Conservation (phyloP, 2,888 invertebrate species). For the Tenthredo livida region DNA sequence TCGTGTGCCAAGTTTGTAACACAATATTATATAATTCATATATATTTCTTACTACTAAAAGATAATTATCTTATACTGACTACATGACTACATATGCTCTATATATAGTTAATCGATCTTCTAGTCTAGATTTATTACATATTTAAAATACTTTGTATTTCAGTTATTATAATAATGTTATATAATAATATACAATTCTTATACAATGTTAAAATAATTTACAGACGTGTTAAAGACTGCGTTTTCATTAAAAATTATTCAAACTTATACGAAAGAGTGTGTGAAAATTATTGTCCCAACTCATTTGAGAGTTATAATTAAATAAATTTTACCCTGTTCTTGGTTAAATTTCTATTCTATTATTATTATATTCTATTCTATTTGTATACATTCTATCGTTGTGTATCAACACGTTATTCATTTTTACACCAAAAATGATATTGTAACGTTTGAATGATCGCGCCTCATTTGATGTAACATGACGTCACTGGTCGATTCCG, state of each 20-base stretch:
- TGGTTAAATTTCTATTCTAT: not conserved
- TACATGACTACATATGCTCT: not conserved
- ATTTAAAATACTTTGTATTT: not conserved
- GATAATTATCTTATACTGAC: conserved; percentile 18
- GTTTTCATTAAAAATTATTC: conserved; percentile 33
- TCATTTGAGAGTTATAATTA: not conserved
- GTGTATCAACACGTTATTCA: not conserved
- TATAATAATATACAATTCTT: conserved; percentile 35
- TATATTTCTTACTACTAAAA: conserved; percentile 42
- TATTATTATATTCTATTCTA: not conserved
- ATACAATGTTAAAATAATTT: conserved; percentile 37
- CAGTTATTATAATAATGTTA: conserved; percentile 18
- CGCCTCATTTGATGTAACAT: not conserved
- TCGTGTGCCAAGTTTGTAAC: conserved; percentile 39
- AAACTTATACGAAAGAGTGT: conserved; percentile 38
- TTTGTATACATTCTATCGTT: no score
- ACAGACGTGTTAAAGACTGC: conserved; percentile 33
- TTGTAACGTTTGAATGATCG: not conserved
- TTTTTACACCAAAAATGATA: no score
- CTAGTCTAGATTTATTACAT: conserved; percentile 2
- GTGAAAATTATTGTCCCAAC: conserved; percentile 14
- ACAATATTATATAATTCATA: conserved; percentile 17
- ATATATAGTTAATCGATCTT: not conserved
- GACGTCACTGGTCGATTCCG: not conserved
- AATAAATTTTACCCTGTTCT: conserved; percentile 45